Percentiles rank a stretch among this genome's conserved stretches.
Evolutionary conservation across 2,888 invertebrate species (phyloP).

Genomic region (Acleris literana): DNA sequence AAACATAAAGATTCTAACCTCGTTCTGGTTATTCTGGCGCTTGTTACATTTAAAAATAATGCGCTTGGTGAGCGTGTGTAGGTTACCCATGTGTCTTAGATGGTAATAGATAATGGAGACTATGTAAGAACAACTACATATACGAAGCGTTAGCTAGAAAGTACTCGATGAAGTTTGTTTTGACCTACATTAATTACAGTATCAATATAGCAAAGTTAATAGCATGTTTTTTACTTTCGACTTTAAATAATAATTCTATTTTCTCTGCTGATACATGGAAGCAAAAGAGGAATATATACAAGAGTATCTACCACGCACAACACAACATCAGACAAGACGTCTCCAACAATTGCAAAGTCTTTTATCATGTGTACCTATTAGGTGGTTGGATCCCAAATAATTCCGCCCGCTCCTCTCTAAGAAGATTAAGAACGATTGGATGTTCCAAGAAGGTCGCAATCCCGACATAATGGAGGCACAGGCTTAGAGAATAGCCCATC

Average conservation of each 20-base stretch:
- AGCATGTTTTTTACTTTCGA: background rate
- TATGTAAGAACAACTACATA: slow-evolving; percentile 51
- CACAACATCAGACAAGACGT: slow-evolving; percentile 18
- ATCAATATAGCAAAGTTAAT: background rate
- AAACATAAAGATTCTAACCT: slow-evolving; percentile 46
- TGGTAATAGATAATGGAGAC: slow-evolving; percentile 67
- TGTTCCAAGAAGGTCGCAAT: slow-evolving; percentile 73
- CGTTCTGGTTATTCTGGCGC: slow-evolving; percentile 25
- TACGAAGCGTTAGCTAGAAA: slow-evolving; percentile 48
- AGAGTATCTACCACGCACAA: too few species aligned
- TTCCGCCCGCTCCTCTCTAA: slow-evolving; percentile 72
- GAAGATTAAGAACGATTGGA: slow-evolving; percentile 82
- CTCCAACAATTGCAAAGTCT: slow-evolving; percentile 67
- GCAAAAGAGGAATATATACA: background rate
- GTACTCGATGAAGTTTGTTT: slow-evolving; percentile 54
- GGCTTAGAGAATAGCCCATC: slow-evolving; percentile 69
- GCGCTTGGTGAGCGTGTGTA: slow-evolving; percentile 65
- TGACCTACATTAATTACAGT: slow-evolving; percentile 44
- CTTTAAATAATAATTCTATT: too few species aligned
- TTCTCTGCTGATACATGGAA: background rate
- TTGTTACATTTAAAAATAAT: slow-evolving; percentile 49
- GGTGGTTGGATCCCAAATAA: slow-evolving; percentile 76
- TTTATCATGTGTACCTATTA: slow-evolving; percentile 74
- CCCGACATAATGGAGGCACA: slow-evolving; percentile 61
- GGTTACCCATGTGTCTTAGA: slow-evolving; percentile 78